Evolutionary conservation across 2,113 vertebrate species (phyloP), one percentile per base, ranked within the genome.

Genomic region (Phoenicopterus ruber): DNA sequence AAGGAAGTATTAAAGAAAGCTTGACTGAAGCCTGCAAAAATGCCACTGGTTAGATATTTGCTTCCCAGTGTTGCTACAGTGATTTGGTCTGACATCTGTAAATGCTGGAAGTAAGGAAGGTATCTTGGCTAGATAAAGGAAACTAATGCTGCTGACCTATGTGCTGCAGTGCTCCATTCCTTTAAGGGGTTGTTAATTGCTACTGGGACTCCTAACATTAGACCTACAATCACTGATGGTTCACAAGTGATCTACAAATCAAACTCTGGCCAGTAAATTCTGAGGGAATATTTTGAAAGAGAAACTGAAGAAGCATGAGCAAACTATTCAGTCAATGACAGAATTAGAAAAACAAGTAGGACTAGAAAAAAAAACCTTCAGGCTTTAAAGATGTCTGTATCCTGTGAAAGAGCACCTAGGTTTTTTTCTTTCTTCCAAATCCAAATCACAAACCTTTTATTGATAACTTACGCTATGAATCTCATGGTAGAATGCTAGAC

Each of bases 11-110:
- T 71, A 82, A 85, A 92, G 54, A 59, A 87, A 96, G 52, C 34
- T 93, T 70, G 72, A 91, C 77, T 85, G 66, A 79, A 89, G 47
- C n/a, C 29, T 88, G 28, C 31, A 87, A 89, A 96, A 92, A 87
- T 38, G 42, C 9, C 46, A 66, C 16, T 69, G 82, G 52, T 69
- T 80, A 91, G 61, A 10, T 46, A 86, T 65, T 55, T 93, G 44
- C 70, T 89, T 84, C 46, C 40, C 20, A 44, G 17, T 40, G 24
- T 34, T 93, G 42, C 57, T 78, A n/a, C 65, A 74, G 63, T 72
- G 86, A 93, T 85, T 92, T 82, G 80, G 32, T 81, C 71, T 93
- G 66, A 79, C 46, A 50, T 31, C 93, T 65, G 47, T 74, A 93
- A 79, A 93, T 76, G 61, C 4, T 81, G 66, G 89, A 90, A 91